Base-by-base conservation (phyloP, 35 echinoderm and acorn worm species). In the Heliocidaris tuberculata region DNA sequence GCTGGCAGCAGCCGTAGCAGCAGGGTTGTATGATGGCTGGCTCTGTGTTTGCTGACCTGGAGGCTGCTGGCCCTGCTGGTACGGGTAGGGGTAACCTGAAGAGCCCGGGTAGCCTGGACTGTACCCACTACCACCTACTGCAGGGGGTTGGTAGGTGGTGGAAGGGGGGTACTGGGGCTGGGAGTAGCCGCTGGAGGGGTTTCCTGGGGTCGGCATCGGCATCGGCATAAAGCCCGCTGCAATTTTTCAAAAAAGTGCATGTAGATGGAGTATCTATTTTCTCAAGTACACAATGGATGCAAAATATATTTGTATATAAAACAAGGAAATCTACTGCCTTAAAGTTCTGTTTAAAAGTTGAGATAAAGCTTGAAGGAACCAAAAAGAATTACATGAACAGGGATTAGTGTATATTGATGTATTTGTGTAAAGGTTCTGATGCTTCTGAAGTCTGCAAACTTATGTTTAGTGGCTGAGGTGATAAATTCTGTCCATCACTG, bases 181-280 rank as follows among this genome's bases (percentile, higher is more conserved):
- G 61, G 47, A 30, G 60, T 86, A 94, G 24, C 94, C 48, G 13
- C 35, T 70, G 94, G 86, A 48, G 10, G 85, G 31, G 21, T 50
- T 49, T 2, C 9, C 24, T 47, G 97, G 95, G 93, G 94, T 85
- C 7, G 97, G 97, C 96, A 98, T 98, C 9, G 96, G 96, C 97
- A 98, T 98, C 27, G 96, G 94, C 93, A 92, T 96, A 78, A 93
- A 95, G 54, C 93, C 88, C 30, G 29, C 78, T 86, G 48, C 47
- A 48, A 47, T 42, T 42, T 42, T 42, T 42, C n/a, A 42, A 88
- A 50, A 27, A 54, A 95, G 29, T 5, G 31, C 13, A 85, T 92
- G 50, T 27, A 31, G 15, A 65, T 21, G 12, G 61, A 32, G 60
- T 94, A 94, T 7, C 9, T 35, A 85, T 27, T 94, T 86, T 90